A percentile compares a stretch with the other conserved stretches of the same genome.
Conservation (phyloP, 2,888 invertebrate species). For the Microchrysa polita region DNA sequence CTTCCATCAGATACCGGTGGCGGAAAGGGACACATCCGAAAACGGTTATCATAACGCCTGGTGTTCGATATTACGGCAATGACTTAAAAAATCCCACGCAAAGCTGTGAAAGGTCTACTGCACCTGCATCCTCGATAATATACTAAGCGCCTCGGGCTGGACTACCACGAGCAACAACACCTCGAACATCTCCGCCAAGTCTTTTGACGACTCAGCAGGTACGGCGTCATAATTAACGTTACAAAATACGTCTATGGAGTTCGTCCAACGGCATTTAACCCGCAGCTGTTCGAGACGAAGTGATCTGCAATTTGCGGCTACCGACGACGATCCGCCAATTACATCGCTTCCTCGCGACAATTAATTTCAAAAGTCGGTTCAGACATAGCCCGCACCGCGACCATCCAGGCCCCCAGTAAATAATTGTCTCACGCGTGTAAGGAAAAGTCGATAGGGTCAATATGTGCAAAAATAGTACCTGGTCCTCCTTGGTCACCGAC, state of each 20-base stretch:
- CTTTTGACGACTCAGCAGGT: constrained; percentile 51
- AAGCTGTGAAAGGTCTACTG: constrained; percentile 57
- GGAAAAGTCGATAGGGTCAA: neutral
- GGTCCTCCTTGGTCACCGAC: neutral
- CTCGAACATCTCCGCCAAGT: constrained; percentile 50
- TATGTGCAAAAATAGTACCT: neutral
- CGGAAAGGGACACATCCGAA: too few relatives aligned
- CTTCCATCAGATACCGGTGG: too few relatives aligned
- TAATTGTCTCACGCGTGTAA: neutral
- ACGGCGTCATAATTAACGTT: constrained; percentile 51
- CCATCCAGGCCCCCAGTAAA: neutral
- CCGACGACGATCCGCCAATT: constrained; percentile 20
- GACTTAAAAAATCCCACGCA: constrained; percentile 49
- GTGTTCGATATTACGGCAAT: neutral
- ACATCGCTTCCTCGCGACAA: constrained; percentile 19
- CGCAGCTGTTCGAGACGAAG: constrained; percentile 2
- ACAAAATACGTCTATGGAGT: constrained; percentile 47
- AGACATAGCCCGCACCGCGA: neutral
- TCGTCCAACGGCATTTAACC: constrained; percentile 47
- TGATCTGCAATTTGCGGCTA: constrained; percentile 5
- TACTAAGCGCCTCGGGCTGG: constrained; percentile 54
- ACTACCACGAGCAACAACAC: constrained; percentile 50
- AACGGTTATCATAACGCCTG: neutral
- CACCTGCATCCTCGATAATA: constrained; percentile 55
- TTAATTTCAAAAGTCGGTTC: constrained; percentile 51